phyloP scores from a whole-genome alignment of 2,797 vertebrate species.

The Alfaro cultratus region DNA sequence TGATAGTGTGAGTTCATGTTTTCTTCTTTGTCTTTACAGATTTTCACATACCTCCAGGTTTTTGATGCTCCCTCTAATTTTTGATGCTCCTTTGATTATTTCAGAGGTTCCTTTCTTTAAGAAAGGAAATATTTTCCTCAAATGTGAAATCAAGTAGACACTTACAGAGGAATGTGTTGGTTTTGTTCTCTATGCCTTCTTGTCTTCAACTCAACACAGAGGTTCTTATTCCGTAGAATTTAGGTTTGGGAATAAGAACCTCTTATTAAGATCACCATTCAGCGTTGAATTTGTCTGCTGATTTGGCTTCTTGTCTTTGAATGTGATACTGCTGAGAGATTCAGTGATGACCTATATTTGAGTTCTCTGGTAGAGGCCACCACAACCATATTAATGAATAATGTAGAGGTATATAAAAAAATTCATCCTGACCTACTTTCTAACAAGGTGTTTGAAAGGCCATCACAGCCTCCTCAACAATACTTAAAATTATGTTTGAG shows the following conservation, averaged over 20 bases:
- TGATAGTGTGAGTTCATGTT: background rate
- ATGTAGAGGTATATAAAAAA: background rate
- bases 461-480: background rate
- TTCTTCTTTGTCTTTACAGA: background rate
- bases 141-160: background rate
- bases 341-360: background rate
- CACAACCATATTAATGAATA: background rate
- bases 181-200: background rate
- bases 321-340: background rate
- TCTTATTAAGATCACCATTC: background rate
- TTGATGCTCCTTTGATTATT: background rate
- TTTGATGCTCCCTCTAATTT: background rate
- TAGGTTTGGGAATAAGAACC: background rate
- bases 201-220: background rate
- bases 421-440: background rate
- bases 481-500: background rate
- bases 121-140: background rate
- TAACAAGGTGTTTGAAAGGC: background rate
- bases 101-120: background rate
- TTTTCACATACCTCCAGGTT: background rate
- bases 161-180: background rate
- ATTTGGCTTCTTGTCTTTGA: background rate
- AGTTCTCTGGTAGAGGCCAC: background rate
- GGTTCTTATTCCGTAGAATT: background rate
- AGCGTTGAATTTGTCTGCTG: background rate